Evolutionary conservation across 1,140 invertebrate genomes (phyloP), one percentile per base, ranked within the genome.

Genomic region (Sitodiplosis mosellana): DNA sequence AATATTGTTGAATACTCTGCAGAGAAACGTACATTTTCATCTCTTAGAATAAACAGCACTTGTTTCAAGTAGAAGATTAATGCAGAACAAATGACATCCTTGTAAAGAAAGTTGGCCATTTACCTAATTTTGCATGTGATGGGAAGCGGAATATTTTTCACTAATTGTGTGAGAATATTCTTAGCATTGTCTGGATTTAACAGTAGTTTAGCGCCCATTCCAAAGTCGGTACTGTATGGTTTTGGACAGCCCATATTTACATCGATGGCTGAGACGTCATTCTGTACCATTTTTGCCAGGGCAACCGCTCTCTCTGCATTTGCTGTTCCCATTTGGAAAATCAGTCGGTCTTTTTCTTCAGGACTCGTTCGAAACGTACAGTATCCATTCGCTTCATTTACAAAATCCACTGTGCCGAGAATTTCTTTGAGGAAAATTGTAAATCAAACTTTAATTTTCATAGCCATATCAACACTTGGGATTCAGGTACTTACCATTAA

Each of bases 211-310:
- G 81, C 83, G 4, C 95, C 96, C 95, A 99, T 99, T 41, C 95
- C 95, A 48, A 93, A 91, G 68, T 91, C 89, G 1, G 99, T 70
- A 2, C 93, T 97, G 69, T 99, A 99, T 56, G 91, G 83, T 70
- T 99, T 99, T 4, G 96, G 96, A 60, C 96, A 99, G 11, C 96
- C 96, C 96, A 99, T 99, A 61, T 99, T 99, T 7, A 99, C 76
- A 65, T 99, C 96, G 52, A 99, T 84, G 1, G 78, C 94, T 40
- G 92, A 80, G 17, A 99, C 82, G 74, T 98, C 91, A 53, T 83
- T 71, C 70, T 95, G 81, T 33, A 63, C 49, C 56, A 88, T 68
- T 68, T 83, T 79, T 0, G 82, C 89, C 22, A 91, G 90, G 70
- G 80, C 74, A 19, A 94, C 64, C 2, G 93, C 92, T 68, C 91